Percentiles rank a stretch among this genome's conserved stretches.
Evolutionary conservation across 2,888 invertebrate species (phyloP).

Genomic region (Pomacea canaliculata): DNA sequence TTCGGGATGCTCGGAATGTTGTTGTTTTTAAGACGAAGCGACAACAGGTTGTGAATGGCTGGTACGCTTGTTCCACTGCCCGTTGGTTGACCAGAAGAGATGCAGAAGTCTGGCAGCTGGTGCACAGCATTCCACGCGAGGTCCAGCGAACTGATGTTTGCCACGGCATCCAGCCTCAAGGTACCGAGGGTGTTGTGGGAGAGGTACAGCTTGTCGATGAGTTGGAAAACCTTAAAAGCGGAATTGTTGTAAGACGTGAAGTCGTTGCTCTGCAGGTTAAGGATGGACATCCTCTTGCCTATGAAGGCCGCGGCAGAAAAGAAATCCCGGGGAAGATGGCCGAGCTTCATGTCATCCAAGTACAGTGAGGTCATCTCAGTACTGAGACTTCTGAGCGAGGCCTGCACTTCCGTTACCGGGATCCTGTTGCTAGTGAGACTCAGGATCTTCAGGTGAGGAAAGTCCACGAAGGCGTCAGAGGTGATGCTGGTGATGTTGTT

Average conservation of each 20-base stretch:
- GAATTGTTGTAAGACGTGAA: constrained; percentile 12
- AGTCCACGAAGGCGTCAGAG: constrained; percentile 15
- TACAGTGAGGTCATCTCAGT: not conserved
- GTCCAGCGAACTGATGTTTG: constrained; percentile 3
- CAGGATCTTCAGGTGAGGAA: not conserved
- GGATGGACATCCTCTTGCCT: not conserved
- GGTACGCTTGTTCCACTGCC: not conserved
- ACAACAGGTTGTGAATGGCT: constrained; percentile 6
- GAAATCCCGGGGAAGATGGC: constrained; percentile 9
- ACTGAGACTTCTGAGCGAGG: not conserved
- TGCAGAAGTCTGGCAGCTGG: constrained; percentile 11
- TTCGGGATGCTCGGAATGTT: not conserved
- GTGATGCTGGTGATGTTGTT: constrained; percentile 1
- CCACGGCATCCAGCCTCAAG: not conserved
- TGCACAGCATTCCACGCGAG: not conserved
- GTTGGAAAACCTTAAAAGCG: not conserved
- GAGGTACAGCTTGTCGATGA: not conserved
- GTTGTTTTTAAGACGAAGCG: not conserved
- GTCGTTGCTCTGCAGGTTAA: constrained; percentile 6
- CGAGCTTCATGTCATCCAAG: not conserved
- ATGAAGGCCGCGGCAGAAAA: constrained; percentile 4
- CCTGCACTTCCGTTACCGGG: not conserved
- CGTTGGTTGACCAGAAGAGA: not conserved
- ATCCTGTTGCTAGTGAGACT: constrained; percentile 5
- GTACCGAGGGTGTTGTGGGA: not conserved